Conservation (phyloP, 1,140 invertebrate genomes). For the Aphis gossypii region DNA sequence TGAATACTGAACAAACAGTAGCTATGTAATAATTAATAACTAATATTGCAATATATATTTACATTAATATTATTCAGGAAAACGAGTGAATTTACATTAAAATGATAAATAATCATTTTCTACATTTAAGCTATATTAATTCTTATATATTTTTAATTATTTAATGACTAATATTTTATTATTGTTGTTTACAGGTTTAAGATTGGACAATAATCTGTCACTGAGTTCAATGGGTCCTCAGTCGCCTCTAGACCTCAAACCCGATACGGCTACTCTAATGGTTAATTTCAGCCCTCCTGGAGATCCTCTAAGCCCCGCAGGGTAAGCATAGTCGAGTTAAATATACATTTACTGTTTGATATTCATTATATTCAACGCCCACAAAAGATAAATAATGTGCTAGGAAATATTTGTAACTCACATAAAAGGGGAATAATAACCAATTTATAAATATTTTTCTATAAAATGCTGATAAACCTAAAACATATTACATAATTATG, state of each 20-base stretch:
- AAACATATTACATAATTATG: neutral
- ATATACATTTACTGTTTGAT: neutral
- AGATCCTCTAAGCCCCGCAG: constrained; percentile 71
- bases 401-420: too few relatives aligned
- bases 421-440: too few relatives aligned
- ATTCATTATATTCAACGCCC: neutral
- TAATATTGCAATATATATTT: neutral
- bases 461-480: neutral
- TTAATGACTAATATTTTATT: constrained; percentile 18
- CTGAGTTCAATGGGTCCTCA: constrained; percentile 77
- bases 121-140: neutral
- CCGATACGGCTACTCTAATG: constrained; percentile 80
- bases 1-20: neutral
- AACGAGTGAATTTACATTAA: neutral
- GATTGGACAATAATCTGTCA: constrained; percentile 75
- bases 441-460: too few relatives aligned
- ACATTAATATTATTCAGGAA: too few relatives aligned
- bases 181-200: constrained; percentile 68
- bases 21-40: neutral
- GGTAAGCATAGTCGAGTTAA: constrained; percentile 64
- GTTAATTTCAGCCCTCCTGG: constrained; percentile 72
- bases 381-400: too few relatives aligned
- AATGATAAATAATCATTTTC: too few relatives aligned
- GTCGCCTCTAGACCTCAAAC: constrained; percentile 84
- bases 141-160: neutral